Conservation (phyloP, 2,888 invertebrate genomes). For the Macrostomum cliftonense region DNA sequence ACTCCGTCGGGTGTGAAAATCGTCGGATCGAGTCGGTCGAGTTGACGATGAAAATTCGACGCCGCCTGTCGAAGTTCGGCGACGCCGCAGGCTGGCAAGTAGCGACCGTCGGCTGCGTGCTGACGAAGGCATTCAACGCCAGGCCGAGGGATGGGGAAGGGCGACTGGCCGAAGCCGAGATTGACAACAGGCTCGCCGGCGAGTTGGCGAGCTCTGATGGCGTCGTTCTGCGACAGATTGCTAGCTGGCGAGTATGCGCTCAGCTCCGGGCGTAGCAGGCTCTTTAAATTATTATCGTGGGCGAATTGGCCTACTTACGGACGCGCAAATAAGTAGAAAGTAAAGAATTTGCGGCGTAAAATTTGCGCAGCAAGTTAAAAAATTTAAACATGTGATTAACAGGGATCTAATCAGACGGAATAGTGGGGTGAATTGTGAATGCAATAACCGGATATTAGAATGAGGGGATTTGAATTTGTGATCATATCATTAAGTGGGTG, state of each 20-base stretch:
- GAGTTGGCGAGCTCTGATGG: constrained; percentile 19
- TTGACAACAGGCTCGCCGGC: constrained; percentile 25
- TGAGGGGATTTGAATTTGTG: too few species aligned
- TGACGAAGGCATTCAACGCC: constrained; percentile 23
- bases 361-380: too few species aligned
- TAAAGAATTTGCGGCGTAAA: too few species aligned
- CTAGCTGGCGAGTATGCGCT: constrained; percentile 19
- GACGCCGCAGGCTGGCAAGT: constrained; percentile 26
- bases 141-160: constrained; percentile 28
- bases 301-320: too few species aligned
- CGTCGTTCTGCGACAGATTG: constrained; percentile 24
- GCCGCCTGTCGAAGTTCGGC: constrained; percentile 22
- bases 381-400: too few species aligned
- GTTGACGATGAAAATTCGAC: constrained; percentile 20
- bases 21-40: constrained; percentile 3
- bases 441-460: too few species aligned
- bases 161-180: constrained; percentile 34
- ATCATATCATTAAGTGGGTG: too few species aligned
- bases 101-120: constrained; percentile 23
- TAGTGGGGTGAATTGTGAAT: too few species aligned
- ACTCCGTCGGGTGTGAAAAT: constrained; percentile 19
- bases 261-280: constrained; percentile 12
- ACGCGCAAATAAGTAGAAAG: too few species aligned
- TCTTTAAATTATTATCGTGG: too few species aligned
- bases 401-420: too few species aligned